Base-by-base conservation (phyloP, 2,797 vertebrate genomes). In the Macropodus opercularis region DNA sequence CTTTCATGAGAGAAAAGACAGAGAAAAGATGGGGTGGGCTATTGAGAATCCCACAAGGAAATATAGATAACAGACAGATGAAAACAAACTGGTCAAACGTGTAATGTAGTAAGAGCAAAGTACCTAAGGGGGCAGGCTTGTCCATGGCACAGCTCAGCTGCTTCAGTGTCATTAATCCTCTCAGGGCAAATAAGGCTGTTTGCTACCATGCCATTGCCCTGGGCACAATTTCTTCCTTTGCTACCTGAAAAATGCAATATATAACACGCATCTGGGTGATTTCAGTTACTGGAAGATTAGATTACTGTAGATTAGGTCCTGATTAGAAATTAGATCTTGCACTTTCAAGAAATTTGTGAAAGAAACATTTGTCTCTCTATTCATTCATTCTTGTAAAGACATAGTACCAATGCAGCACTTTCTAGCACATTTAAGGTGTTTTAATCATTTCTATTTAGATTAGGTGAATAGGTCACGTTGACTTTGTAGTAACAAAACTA, bases 121-220 rank as follows among this genome's bases (percentile, higher is more conserved):
- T 83, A 98, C 96, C 95, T 93, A 81, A 93, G 88, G 72, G 92
- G 92, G 66, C 96, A 98, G 80, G 92, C 93, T 90, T 91, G 94
- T 75, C 94, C 93, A 79, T 86, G 92, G 76, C 95, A 98, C 0
- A 87, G 56, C 0, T 91, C 6, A 0, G 88, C 83, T 11, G 91
- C 90, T 43, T 91, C 71, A 5, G 86, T 40, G 47, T 90, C 91
- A 79, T 92, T 93, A 15, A 56, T 86, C 59, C 83, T 92, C 31
- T 92, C 91, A 1, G 72, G 21, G 43, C 95, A 98, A 58, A 80
- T n/a, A 2, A 79, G 80, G 1, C 63, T 40, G 41, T 87, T 91
- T 54, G 89, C 88, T 60, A 91, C 92, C 0, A 68, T 79, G 26
- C 54, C 78, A 47, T 91, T 70, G 23, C 85, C 63, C 81, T 77